These are phyloP conservation scores for Varanus salvator DNA, from an alignment of 2,113 vertebrate genomes.

Conservation along the genomic window DNA sequence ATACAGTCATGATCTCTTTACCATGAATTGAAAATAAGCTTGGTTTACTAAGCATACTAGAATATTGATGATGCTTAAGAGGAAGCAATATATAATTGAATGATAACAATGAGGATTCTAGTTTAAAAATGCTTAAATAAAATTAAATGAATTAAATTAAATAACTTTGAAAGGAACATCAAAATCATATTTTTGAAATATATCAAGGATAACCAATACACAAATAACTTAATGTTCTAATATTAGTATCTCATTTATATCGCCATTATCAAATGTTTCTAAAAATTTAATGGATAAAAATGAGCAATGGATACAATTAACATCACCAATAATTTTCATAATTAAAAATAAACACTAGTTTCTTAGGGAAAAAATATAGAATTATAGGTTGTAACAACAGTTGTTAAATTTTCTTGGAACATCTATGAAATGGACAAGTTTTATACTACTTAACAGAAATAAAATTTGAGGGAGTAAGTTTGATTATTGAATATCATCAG, in stretches of 20 bases:
- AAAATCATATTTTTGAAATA: constrained; percentile 28
- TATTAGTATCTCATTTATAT: constrained; percentile 1
- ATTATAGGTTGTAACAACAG: neutral
- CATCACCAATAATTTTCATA: constrained; percentile 20
- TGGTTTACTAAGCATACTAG: neutral
- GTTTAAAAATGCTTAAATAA: neutral
- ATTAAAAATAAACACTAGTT: neutral
- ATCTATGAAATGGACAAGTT: neutral
- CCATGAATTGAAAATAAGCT: neutral
- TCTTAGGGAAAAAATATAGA: neutral
- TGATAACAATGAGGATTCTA: constrained; percentile 1
- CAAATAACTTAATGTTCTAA: constrained; percentile 12
- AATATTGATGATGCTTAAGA: neutral
- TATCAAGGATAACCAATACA: constrained; percentile 21
- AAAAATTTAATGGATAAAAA: constrained; percentile 15
- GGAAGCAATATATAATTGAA: neutral
- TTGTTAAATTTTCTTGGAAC: neutral
- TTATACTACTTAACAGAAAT: neutral
- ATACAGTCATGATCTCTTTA: neutral
- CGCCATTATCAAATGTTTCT: constrained; percentile 1
- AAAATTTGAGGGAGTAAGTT: neutral
- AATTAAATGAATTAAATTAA: too few species aligned
- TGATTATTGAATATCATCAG: neutral
- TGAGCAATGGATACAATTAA: constrained; percentile 1
- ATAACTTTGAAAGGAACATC: constrained; percentile 6